Base-by-base conservation (phyloP, 2,888 invertebrate genomes). In the Sesamia inferens region DNA sequence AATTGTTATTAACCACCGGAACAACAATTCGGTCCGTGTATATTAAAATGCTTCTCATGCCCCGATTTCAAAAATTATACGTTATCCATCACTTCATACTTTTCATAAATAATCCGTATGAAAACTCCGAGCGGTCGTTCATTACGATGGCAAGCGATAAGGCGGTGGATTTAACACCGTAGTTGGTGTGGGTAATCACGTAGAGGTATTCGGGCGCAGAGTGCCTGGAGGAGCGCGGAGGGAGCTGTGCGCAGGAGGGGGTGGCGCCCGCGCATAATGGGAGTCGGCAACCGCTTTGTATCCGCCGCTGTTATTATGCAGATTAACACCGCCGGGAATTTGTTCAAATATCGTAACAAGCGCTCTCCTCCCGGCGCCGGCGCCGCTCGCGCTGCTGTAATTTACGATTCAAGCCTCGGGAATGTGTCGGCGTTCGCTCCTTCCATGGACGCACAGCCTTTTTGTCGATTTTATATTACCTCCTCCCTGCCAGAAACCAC, bases 301-400 rank as follows among this genome's bases (percentile, higher is more conserved):
- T 90, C 92, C 90, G 93, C 92, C 93, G 95, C 94, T 95, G 94
- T 95, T 96, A 96, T 96, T 96, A 96, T 96, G 96, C 96, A 96
- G 96, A 96, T 96, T 95, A 95, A 95, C 96, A 96, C 96, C 95
- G 95, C 91, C 95, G 95, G 96, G 96, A 96, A 96, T 96, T 95
- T 95, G 96, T 96, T 95, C 96, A 95, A 95, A 95, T 95, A 96
- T 95, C 96, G 94, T 96, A 96, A 96, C 96, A 94, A 96, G 96
- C 94, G 90, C 92, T 93, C 92, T 93, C 93, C 95, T 94, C 93
- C 92, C 93, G 92, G 94, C 96, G 95, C 94, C 95, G 94, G 94
- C 95, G 94, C 94, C 94, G 94, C 91, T 91, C 91, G 91, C 92
- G 88, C 89, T 90, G 91, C 90, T 89, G 90, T 95, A 94, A 95